Evolutionary conservation across 1,140 invertebrate genomes (phyloP).

Genomic region (Magallana gigas): DNA sequence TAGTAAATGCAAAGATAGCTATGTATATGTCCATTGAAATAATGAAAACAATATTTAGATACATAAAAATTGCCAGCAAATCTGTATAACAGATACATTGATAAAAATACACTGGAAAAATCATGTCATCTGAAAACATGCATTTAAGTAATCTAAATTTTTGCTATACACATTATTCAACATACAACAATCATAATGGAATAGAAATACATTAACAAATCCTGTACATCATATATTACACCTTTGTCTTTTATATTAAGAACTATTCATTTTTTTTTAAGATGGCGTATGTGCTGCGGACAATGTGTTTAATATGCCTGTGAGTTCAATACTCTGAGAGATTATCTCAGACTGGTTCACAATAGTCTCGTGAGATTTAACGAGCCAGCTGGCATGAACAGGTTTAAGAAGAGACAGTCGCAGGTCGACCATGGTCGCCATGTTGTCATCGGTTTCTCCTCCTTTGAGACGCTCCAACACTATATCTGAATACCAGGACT

Average conservation of each 20-base stretch:
- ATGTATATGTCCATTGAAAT: background rate
- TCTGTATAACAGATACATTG: background rate
- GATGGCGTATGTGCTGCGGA: background rate
- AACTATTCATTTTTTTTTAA: too few relatives aligned
- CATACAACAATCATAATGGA: too few relatives aligned
- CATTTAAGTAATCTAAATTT: too few relatives aligned
- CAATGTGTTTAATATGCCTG: background rate
- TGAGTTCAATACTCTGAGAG: background rate
- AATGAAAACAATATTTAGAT: background rate
- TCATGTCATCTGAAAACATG: too few relatives aligned
- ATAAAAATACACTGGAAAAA: background rate
- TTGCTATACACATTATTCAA: too few relatives aligned
- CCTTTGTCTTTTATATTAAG: too few relatives aligned
- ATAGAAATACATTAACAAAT: too few relatives aligned
- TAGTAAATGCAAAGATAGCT: background rate
- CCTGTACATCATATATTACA: too few relatives aligned
- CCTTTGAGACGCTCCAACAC: background rate
- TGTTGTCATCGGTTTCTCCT: constrained; percentile 1
- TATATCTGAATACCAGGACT: constrained; percentile 23
- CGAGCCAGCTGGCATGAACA: constrained; percentile 15
- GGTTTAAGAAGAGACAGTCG: constrained; percentile 33
- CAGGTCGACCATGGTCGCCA: background rate
- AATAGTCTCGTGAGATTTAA: constrained; percentile 1
- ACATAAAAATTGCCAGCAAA: constrained; percentile 1
- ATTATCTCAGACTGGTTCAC: background rate